Base-by-base conservation (phyloP, 2,113 vertebrate species). In the Crotophaga sulcirostris region DNA sequence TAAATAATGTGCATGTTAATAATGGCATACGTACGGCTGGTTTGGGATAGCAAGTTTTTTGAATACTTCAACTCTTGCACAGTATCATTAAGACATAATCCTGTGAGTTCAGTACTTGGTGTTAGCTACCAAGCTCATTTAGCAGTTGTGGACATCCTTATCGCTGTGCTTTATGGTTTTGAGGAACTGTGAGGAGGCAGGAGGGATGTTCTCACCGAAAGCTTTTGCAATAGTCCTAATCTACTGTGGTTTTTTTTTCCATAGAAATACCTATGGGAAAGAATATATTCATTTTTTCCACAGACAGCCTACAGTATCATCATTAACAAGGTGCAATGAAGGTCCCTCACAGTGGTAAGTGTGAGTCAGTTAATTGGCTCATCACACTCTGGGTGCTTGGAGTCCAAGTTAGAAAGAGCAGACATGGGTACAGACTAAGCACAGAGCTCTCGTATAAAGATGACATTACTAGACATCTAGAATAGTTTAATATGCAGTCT, bases 121-220 rank as follows among this genome's bases (percentile, higher is more conserved):
- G 54, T 29, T 19, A 25, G 62, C 36, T 67, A 29, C n/a, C 11
- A 6, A 11, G 19, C 16, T 15, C 2, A 1, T 8, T 12, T 4
- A 52, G 63, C 18, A 6, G n/a, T 2, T 21, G 14, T 13, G 60
- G n/a, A 23, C 40, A 16, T 5, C 49, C 45, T 33, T 38, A 7
- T 7, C 0, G 0, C 25, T 8, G 29, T 3, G 20, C 25, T 24
- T 7, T 9, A 15, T 13, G 66, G 36, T 36, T 7, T 49, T 42
- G 64, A 55, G 45, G 40, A 36, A 11, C 31, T 0, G 0, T 7
- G 23, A 6, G 16, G 33, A 14, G 10, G 11, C 3, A 1, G 18
- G 16, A 14, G 25, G 31, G n/a, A 13, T 25, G 36, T 28, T 73
- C 51, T 51, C 56, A n/a, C 11, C 9, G 0, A 10, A 0, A 1